Evolutionary conservation across 2,113 vertebrate genomes (phyloP), one percentile per base, ranked within the genome.

Genomic region (Nothocercus julius): DNA sequence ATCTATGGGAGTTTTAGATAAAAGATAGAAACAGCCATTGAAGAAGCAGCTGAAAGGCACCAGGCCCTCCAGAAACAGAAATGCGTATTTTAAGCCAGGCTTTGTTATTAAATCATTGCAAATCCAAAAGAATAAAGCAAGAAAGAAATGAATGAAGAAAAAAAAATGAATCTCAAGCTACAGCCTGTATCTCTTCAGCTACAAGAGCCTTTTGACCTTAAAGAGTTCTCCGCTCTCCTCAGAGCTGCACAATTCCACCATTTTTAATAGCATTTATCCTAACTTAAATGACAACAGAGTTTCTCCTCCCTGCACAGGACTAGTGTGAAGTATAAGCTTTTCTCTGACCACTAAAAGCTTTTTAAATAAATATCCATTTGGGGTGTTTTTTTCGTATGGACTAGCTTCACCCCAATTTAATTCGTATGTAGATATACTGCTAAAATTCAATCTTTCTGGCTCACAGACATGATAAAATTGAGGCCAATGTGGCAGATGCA

Each of bases 321-420:
- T 42, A 38, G 8, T 4, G 13, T 24, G 19, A 91, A 17, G 8
- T 18, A 61, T 64, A 80, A 89, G 30, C 5, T 3, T 36, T 79
- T 73, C 34, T 76, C 54, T 40, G 40, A 36, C 47, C 9, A 69
- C 47, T 38, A 63, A 54, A 53, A 82, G 7, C 2, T 66, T 79
- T 92, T 69, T 45, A 40, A 58, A 74, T 36, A 73, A 76, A 87
- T 14, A 64, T 2, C 21, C 13, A 36, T 51, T 34, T 64, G 11
- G 1, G 3, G 32, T 0, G 0, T 13, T n/a, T 67, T 49, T 44
- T 44, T 44, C 32, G 5, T 34, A 58, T 4, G 1, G 16, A 90
- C 64, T 78, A 75, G 61, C 32, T 68, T 91, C 58, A 36, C 9
- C 5, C 2, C n/a, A 66, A 47, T 64, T 92, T 63, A 68, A 76